Evolutionary conservation across 2,113 vertebrate species (phyloP).

Genomic region (Bothrops jararaca): DNA sequence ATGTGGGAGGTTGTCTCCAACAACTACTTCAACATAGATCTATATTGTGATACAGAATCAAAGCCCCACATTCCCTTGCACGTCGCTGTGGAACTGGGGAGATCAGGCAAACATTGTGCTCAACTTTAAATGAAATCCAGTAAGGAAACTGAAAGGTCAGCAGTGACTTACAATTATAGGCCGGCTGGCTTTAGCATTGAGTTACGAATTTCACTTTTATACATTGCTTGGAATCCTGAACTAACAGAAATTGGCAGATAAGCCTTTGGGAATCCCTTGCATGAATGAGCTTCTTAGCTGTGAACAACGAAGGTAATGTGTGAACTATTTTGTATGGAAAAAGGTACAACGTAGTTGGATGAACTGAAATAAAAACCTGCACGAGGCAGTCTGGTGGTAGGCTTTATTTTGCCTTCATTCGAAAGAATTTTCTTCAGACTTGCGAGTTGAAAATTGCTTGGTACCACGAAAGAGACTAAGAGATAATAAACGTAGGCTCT

Average conservation of each 20-base stretch:
- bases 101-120: not conserved
- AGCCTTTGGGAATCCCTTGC: not conserved
- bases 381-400: no score
- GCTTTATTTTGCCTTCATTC: not conserved
- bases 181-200: not conserved
- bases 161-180: accelerated
- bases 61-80: not conserved
- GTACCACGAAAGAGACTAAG: not conserved
- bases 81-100: not conserved
- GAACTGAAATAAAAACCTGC: not conserved
- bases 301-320: not conserved
- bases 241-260: not conserved
- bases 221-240: accelerated
- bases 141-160: not conserved
- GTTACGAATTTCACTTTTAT: not conserved
- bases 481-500: not conserved
- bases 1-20: not conserved
- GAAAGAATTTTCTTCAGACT: not conserved
- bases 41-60: no score
- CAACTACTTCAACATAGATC: not conserved
- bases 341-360: not conserved
- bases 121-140: not conserved
- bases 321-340: not conserved
- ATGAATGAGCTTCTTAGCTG: not conserved
- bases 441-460: not conserved